A percentile compares a stretch with the other conserved stretches of the same genome.
These are phyloP conservation scores for Toxotes lorentzi DNA, from an alignment of 2,797 vertebrate species.

Conservation along the genomic window DNA sequence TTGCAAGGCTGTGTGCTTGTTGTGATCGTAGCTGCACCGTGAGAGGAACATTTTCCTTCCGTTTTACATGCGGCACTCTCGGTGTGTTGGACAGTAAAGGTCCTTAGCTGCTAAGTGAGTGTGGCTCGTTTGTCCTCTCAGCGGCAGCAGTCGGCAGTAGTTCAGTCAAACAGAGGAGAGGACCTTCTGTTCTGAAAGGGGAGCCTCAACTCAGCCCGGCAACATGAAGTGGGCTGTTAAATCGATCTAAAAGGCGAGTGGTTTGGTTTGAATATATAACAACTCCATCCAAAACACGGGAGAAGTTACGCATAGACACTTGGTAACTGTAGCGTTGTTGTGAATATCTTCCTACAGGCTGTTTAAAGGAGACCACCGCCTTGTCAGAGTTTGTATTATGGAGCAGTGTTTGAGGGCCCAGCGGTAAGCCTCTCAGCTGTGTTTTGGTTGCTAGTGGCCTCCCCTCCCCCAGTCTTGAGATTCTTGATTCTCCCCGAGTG, in stretches of 20 bases:
- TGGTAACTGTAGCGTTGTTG: neutral
- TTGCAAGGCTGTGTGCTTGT: neutral
- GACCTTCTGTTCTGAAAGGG: neutral
- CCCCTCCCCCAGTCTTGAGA: constrained; percentile 74
- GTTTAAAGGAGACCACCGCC: neutral
- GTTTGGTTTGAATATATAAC: constrained; percentile 26
- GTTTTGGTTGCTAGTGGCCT: constrained; percentile 73
- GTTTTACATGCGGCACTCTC: neutral
- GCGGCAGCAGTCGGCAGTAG: constrained; percentile 8
- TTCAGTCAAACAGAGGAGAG: neutral
- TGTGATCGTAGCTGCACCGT: neutral
- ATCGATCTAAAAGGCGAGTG: constrained; percentile 17
- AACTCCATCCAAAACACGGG: neutral
- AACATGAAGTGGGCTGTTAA: constrained; percentile 19
- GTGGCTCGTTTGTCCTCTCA: constrained; percentile 7
- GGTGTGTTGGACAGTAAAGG: neutral
- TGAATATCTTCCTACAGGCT: too few species aligned
- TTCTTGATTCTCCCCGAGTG: constrained; percentile 37
- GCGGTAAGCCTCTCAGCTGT: constrained; percentile 76
- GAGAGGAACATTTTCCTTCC: neutral
- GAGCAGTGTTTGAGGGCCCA: constrained; percentile 67
- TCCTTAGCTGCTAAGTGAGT: neutral
- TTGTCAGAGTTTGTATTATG: constrained; percentile 40
- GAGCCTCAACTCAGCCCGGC: constrained; percentile 27
- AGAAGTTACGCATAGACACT: neutral